Evolutionary conservation across 23 tunicate genomes (phyloP).

Genomic region (Clavelina lepadiformis): DNA sequence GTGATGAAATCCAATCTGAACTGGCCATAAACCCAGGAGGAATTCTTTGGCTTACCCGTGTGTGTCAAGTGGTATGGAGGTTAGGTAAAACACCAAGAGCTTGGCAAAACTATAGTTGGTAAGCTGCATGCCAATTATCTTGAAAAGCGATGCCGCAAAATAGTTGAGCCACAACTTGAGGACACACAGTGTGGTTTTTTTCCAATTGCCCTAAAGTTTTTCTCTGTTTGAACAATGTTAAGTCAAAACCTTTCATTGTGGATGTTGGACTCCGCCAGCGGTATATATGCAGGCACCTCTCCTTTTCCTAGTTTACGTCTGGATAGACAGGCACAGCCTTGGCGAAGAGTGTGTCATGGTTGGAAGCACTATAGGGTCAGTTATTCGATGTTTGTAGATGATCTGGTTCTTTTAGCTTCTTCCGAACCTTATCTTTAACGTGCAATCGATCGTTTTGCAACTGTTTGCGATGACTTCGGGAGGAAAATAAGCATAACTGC

Average conservation of each 20-base stretch:
- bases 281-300: not conserved
- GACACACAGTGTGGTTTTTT: not conserved
- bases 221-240: too few species aligned
- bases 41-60: not conserved
- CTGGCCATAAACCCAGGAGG: slow-evolving; percentile 1
- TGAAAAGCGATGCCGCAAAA: slow-evolving; percentile 7
- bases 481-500: slow-evolving; percentile 2
- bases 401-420: not conserved
- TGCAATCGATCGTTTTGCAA: slow-evolving; percentile 2
- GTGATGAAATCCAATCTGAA: not conserved
- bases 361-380: not conserved
- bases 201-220: too few species aligned
- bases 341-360: not conserved
- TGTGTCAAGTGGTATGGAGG: slow-evolving; percentile 5
- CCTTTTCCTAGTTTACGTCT: not conserved
- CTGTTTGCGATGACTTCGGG: not conserved
- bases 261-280: not conserved
- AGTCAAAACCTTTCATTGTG: slow-evolving; percentile 1
- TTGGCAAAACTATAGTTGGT: slow-evolving; percentile 3
- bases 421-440: not conserved
- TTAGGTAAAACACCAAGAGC: not conserved
- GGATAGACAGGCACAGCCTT: not conserved
- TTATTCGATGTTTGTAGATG: not conserved
- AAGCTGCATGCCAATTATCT: not conserved
- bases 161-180: not conserved